A percentile compares a stretch with the other conserved stretches of the same genome.
These are phyloP conservation scores for Chaetops frenatus DNA, from an alignment of 2,113 vertebrate genomes.

Conservation along the genomic window DNA sequence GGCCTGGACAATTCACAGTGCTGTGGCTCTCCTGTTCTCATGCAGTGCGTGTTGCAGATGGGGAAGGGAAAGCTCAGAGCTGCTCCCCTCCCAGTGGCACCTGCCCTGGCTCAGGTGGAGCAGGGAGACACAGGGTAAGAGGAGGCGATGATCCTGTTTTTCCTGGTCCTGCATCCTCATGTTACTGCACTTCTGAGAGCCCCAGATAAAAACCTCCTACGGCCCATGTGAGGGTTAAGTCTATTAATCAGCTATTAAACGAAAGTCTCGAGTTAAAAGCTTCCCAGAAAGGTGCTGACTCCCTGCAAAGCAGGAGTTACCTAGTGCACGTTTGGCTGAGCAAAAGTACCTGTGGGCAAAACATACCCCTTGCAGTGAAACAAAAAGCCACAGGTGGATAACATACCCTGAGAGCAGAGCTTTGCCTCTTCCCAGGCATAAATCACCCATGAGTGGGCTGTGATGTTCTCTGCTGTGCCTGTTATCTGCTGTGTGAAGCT, in stretches of 20 bases:
- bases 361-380: neutral
- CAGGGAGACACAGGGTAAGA: neutral
- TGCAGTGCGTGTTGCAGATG: neutral
- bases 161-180: neutral
- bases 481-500: neutral
- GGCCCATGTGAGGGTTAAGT: neutral
- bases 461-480: neutral
- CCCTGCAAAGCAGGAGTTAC: neutral
- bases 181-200: neutral
- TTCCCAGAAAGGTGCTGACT: neutral
- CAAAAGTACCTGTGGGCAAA: neutral
- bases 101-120: neutral
- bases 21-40: neutral
- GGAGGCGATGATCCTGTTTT: neutral
- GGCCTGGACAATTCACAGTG: rapidly evolving
- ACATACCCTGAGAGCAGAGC: neutral
- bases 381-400: neutral
- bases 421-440: neutral
- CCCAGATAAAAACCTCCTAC: neutral
- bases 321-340: neutral
- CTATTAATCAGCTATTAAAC: neutral
- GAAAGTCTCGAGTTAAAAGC: neutral
- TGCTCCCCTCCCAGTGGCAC: neutral
- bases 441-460: neutral
- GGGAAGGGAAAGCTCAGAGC: neutral